Evolutionary conservation across 1,140 invertebrate species (phyloP), one percentile per base, ranked within the genome.

Genomic region (Drosophila sechellia): DNA sequence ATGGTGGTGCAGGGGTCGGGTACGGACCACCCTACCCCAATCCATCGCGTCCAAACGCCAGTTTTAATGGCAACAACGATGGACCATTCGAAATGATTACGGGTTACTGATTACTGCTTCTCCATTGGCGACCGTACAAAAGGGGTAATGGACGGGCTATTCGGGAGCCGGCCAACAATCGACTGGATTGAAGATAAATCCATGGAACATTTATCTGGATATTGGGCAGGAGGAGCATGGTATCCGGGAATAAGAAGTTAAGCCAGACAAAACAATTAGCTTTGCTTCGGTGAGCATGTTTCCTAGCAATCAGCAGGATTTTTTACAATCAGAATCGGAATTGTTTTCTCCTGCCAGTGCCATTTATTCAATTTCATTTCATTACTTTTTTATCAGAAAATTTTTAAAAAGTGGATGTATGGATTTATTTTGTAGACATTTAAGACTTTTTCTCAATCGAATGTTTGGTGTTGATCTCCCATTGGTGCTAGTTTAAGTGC

Each of bases 91-190:
- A 69, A 75, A 69, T 77, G 78, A 81, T 81, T 72, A 81, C 66
- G 66, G 66, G 42, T 50, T 66, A 77, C 72, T 77, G 79, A 78
- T 81, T 81, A 78, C 79, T 58, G 73, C 66, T 56, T 27, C 64
- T 42, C 59, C 27, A 52, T 10, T 13, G 43, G 35, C 42, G 4
- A n/a, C 49, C 12, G 34, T 17, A 60, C 22, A 4, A 34, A 59
- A 42, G 59, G 54, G 59, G 56, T 37, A 50, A 54, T 39, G 49
- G 15, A 35, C 49, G 49, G 48, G 10, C 3, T 5, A 48, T 46
- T 46, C 45, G n/a, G 40, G 15, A 42, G 40, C 12, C 35, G 27
- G 27, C 42, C 53, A 57, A 46, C 20, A 25, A 25, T 40, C 15
- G 63, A 48, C 66, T 35, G 49, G 17, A 37, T 12, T 49, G 34